Evolutionary conservation across 1,140 invertebrate species (phyloP).

Genomic region (Holcopasites calliopsidis): DNA sequence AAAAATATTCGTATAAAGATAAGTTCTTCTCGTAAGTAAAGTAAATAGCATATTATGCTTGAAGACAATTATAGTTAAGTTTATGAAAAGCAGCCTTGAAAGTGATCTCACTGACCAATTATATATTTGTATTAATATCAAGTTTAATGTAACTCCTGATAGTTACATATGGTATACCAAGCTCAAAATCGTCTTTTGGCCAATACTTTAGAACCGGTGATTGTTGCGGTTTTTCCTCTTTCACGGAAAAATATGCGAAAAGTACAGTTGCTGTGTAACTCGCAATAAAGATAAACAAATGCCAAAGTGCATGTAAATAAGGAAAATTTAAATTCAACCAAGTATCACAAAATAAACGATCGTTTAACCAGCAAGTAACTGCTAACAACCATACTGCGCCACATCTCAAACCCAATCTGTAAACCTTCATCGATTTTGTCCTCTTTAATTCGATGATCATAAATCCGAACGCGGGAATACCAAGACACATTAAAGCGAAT

Average conservation of each 20-base stretch:
- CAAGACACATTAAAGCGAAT: slow-evolving; percentile 88
- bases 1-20: slow-evolving; percentile 26
- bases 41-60: slow-evolving; percentile 2
- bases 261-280: slow-evolving; percentile 87
- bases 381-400: slow-evolving; percentile 85
- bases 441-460: slow-evolving; percentile 84
- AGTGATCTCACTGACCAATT: slow-evolving; percentile 30
- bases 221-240: slow-evolving; percentile 85
- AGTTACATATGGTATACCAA: slow-evolving; percentile 87
- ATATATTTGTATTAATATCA: slow-evolving; percentile 79
- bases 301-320: slow-evolving; percentile 90
- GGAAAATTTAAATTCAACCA: slow-evolving; percentile 88
- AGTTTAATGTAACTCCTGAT: slow-evolving; percentile 82
- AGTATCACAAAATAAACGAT: slow-evolving; percentile 88
- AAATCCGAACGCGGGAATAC: slow-evolving; percentile 84
- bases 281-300: slow-evolving; percentile 89
- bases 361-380: slow-evolving; percentile 88
- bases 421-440: slow-evolving; percentile 83
- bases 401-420: slow-evolving; percentile 84
- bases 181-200: slow-evolving; percentile 87
- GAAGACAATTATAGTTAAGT: background rate
- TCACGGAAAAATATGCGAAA: slow-evolving; percentile 89
- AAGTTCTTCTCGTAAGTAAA: slow-evolving; percentile 4
- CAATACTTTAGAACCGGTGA: slow-evolving; percentile 86
- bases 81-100: slow-evolving; percentile 9